Evolutionary conservation across 2,113 vertebrate genomes (phyloP).

Genomic region (Pomatorhinus ruficollis): DNA sequence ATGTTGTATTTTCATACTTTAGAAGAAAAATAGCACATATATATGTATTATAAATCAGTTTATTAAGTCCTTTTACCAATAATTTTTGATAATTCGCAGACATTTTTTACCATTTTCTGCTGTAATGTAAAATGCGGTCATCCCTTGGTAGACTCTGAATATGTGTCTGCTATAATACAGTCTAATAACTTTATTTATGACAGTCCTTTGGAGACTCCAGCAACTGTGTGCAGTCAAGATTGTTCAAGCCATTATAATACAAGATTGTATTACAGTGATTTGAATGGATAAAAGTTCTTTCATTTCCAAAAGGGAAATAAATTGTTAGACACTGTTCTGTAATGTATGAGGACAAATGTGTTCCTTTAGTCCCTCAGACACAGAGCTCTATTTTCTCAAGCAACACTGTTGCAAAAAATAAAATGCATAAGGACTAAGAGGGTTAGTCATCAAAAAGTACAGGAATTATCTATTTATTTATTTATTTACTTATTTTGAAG

Average conservation of each 20-base stretch:
- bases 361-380: not conserved
- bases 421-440: not conserved
- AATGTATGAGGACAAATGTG: not conserved
- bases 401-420: not conserved
- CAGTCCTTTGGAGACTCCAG: conserved; percentile 25
- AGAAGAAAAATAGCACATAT: not conserved
- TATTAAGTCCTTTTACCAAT: not conserved
- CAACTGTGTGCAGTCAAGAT: conserved; percentile 7
- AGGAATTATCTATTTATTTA: not conserved
- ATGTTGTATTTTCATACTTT: not conserved
- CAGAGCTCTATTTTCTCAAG: not conserved
- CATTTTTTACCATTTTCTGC: not conserved
- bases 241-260: conserved; percentile 39
- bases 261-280: conserved; percentile 15
- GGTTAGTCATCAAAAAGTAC: not conserved
- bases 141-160: not conserved
- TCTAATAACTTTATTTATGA: conserved; percentile 50
- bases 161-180: not conserved
- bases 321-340: not conserved
- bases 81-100: not conserved
- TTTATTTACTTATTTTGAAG: not conserved
- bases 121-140: not conserved
- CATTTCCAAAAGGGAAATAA: not conserved
- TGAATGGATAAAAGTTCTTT: conserved; percentile 23
- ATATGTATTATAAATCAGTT: not conserved